These are phyloP conservation scores for Scomberomorus guttatus DNA, from an alignment of 2,797 vertebrate species.

Conservation along the genomic window DNA sequence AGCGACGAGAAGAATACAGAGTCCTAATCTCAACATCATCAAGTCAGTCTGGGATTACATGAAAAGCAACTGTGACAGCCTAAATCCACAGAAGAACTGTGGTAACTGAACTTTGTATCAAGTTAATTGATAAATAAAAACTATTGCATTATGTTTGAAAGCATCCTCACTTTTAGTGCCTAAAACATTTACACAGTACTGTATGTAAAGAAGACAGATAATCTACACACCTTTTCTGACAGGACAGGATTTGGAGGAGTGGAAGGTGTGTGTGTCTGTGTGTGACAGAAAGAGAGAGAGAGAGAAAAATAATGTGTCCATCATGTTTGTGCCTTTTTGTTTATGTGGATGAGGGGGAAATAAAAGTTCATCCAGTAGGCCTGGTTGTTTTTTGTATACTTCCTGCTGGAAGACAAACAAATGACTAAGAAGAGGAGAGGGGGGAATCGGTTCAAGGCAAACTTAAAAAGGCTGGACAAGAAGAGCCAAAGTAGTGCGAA, in stretches of 20 bases:
- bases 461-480: conserved; percentile 5
- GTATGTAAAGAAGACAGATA: too few species aligned
- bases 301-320: not conserved
- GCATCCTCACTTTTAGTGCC: not conserved
- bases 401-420: conserved; percentile 58
- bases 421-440: conserved; percentile 13
- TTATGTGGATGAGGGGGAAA: conserved; percentile 19
- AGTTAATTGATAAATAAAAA: not conserved
- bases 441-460: not conserved
- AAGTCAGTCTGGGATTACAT: too few species aligned
- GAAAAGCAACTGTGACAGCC: too few species aligned
- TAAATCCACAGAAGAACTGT: too few species aligned
- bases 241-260: conserved; percentile 11
- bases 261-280: not conserved
- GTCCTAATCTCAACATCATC: too few species aligned
- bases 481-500: conserved; percentile 5
- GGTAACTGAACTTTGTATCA: too few species aligned
- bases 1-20: too few species aligned
- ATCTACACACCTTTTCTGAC: not conserved
- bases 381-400: conserved; percentile 32
- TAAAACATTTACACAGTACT: not conserved
- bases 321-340: conserved; percentile 34
- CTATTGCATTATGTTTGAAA: not conserved
- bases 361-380: conserved; percentile 31
- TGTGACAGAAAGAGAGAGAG: not conserved